Base-by-base conservation (phyloP, 2,888 invertebrate genomes). In the Altica lythri region DNA sequence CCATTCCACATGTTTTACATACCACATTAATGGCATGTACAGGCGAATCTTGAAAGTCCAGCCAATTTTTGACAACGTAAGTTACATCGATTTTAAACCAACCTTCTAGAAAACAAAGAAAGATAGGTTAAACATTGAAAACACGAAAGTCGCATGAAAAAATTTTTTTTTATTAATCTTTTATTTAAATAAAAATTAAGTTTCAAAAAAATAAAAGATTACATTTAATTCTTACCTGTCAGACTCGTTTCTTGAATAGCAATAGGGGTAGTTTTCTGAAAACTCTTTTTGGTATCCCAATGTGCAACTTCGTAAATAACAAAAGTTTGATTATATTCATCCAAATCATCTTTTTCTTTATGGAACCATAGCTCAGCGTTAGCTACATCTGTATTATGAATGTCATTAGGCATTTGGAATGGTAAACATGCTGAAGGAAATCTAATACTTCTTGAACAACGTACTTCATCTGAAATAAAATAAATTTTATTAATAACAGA, bases 341-440 rank as follows among this genome's bases (percentile, higher is more conserved):
- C 86, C 50, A 84, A 72, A 1, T 80, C 79, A 63, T 87, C 86
- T 8, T 78, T 74, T 61, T 84, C 82, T 79, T 90, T 90, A 73
- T 88, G 89, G 51, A 91, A 84, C 90, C 91, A 91, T 17, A 92
- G 78, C 63, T 91, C 88, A 0, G 90, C 91, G 1, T 84, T 85
- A 30, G 85, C 88, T 5, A 90, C 87, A 68, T 87, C 89, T 37
- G 86, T 85, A 0, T 85, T 83, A 61, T 86, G 84, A 44, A 90
- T 83, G 62, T 90, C 89, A 6, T 84, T 84, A 0, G 90, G 89
- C 64, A 91, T 79, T 76, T 87, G 85, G 67, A 91, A 90, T 59
- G 88, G 86, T 54, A 90, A 83, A 63, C 90, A 91, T 44, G 86
- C 85, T 46, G 87, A 86, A 0, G 88, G 86, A 64, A 84, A 72